These are phyloP conservation scores for Centruroides vittatus DNA, from an alignment of 1,140 invertebrate genomes.

Conservation along the genomic window DNA sequence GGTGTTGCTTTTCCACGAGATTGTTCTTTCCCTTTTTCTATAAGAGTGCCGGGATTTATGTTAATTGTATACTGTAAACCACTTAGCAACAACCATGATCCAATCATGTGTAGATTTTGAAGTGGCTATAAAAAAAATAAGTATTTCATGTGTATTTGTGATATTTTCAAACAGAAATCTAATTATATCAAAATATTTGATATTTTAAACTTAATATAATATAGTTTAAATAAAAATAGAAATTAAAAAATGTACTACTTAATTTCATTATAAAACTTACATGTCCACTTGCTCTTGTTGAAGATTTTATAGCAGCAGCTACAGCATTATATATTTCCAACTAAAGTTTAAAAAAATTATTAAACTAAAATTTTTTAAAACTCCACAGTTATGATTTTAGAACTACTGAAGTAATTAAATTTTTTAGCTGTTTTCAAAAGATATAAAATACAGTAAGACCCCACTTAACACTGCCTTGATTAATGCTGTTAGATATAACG, in stretches of 20 bases:
- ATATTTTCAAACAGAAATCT: no score
- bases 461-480: no score
- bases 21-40: slow-evolving; percentile 21
- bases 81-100: slow-evolving; percentile 68
- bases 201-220: no score
- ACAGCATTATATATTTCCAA: slow-evolving; percentile 69
- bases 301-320: slow-evolving; percentile 60
- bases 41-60: slow-evolving; percentile 25
- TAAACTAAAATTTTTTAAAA: background rate
- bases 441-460: no score
- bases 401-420: no score
- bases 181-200: no score
- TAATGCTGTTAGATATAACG: no score
- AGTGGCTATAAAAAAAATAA: slow-evolving; percentile 43
- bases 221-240: no score
- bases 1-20: slow-evolving; percentile 34
- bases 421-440: no score
- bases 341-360: slow-evolving; percentile 16
- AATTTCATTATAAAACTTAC: slow-evolving; percentile 37
- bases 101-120: slow-evolving; percentile 76
- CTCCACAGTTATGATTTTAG: no score
- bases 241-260: no score
- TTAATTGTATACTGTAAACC: slow-evolving; percentile 53
- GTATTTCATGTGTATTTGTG: no score
- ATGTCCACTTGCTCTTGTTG: slow-evolving; percentile 70